A percentile compares a stretch with the other conserved stretches of the same genome.
These are phyloP conservation scores for Drosophila imparisetae DNA, from an alignment of 2,888 invertebrate species.

Conservation along the genomic window DNA sequence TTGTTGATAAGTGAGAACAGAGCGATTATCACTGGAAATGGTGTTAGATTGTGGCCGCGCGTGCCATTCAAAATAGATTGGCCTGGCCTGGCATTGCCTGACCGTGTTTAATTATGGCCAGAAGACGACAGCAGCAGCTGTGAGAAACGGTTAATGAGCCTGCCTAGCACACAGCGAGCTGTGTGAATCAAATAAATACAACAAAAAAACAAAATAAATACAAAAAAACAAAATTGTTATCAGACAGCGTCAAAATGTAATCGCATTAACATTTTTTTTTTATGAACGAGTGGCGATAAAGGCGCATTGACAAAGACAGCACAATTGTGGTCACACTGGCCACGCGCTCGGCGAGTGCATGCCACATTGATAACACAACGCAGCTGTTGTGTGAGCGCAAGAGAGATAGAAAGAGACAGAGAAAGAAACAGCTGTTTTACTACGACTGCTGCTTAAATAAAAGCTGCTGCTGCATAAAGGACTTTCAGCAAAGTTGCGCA, in stretches of 20 bases:
- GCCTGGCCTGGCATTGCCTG: neutral
- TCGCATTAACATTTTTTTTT: slow-evolving; percentile 43
- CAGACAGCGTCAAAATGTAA: slow-evolving; percentile 20
- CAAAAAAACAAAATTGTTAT: slow-evolving; percentile 22
- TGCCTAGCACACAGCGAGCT: neutral
- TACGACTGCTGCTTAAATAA: neutral
- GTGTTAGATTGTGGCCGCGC: slow-evolving; percentile 26
- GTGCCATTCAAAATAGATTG: neutral
- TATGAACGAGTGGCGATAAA: slow-evolving; percentile 33
- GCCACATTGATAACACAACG: slow-evolving; percentile 17
- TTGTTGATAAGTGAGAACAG: slow-evolving; percentile 32
- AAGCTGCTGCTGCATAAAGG: slow-evolving; percentile 3
- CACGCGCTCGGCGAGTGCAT: slow-evolving; percentile 43
- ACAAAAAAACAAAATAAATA: neutral
- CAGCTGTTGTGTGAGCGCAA: too few species aligned
- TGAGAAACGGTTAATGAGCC: slow-evolving; percentile 30
- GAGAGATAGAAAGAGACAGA: neutral
- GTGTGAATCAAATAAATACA: neutral
- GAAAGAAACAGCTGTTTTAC: neutral
- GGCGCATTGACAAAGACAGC: slow-evolving; percentile 9
- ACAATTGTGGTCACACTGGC: slow-evolving; percentile 29
- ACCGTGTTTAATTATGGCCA: neutral
- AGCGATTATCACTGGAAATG: slow-evolving; percentile 29
- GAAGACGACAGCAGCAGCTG: neutral
- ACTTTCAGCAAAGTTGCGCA: neutral